A percentile compares a stretch with the other conserved stretches of the same genome.
Evolutionary conservation across 2,888 invertebrate genomes (phyloP).

Genomic region (Theodoxus fluviatilis): DNA sequence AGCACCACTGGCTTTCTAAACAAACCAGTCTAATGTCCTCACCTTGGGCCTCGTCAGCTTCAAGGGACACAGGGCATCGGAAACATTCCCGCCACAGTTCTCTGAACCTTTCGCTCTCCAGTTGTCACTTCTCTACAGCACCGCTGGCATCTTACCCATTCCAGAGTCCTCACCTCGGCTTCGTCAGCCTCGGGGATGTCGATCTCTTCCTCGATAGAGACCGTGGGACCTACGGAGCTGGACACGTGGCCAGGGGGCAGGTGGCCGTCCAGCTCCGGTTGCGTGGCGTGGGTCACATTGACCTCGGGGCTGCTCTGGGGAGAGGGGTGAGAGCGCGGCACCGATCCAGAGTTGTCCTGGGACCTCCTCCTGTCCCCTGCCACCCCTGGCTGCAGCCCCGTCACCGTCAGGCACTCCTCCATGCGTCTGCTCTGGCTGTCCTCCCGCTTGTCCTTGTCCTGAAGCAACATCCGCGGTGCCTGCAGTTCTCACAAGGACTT

Average conservation of each 20-base stretch:
- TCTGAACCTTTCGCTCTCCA: too few species aligned
- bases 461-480: too few species aligned
- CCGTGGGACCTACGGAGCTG: conserved; percentile 27
- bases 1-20: too few species aligned
- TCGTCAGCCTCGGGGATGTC: conserved; percentile 57
- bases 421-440: conserved; percentile 44
- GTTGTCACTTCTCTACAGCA: too few species aligned
- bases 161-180: conserved; percentile 50
- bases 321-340: conserved; percentile 42
- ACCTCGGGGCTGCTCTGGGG: conserved; percentile 60
- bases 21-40: too few species aligned
- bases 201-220: conserved; percentile 51
- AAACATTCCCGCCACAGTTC: too few species aligned
- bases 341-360: conserved; percentile 52
- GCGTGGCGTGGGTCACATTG: conserved; percentile 52
- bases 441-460: conserved; percentile 45
- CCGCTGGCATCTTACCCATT: too few species aligned
- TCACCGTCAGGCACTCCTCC: conserved; percentile 53
- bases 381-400: conserved; percentile 38
- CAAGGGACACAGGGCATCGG: too few species aligned
- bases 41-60: too few species aligned
- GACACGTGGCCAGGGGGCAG: too few species aligned
- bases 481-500: too few species aligned
- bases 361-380: conserved; percentile 49
- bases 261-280: conserved; percentile 40